Evolutionary conservation across 2,888 invertebrate species (phyloP).

Genomic region (Meiosimyza decipiens): DNA sequence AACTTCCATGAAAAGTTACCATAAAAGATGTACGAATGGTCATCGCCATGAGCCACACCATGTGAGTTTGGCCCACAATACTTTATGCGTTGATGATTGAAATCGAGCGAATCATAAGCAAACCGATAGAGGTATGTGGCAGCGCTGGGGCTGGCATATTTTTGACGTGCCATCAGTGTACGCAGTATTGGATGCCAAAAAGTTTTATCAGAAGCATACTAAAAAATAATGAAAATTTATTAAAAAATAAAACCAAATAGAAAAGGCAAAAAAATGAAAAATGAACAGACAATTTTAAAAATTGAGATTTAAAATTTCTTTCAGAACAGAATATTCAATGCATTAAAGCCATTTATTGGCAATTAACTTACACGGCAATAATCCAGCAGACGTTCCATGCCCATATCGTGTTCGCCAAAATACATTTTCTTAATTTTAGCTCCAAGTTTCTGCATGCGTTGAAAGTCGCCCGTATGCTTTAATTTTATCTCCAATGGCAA

Average conservation of each 20-base stretch:
- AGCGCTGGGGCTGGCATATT: conserved; percentile 41
- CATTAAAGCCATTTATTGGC: no score
- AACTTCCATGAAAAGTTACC: conserved; percentile 57
- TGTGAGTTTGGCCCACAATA: conserved; percentile 58
- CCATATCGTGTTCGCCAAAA: conserved; percentile 57
- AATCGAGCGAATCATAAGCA: conserved; percentile 62
- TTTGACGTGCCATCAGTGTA: conserved; percentile 51
- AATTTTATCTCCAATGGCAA: conserved; percentile 56
- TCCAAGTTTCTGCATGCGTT: conserved; percentile 46
- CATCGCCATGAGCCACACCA: conserved; percentile 64
- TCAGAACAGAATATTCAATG: background rate
- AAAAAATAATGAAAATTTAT: conserved; percentile 29
- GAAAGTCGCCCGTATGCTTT: conserved; percentile 37
- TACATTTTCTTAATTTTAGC: conserved; percentile 46
- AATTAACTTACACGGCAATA: conserved; percentile 56
- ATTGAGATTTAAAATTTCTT: background rate
- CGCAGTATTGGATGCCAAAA: conserved; percentile 63
- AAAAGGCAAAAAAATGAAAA: background rate
- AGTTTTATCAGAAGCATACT: conserved; percentile 61
- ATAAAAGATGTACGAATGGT: conserved; percentile 63
- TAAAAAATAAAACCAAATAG: background rate
- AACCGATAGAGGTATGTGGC: conserved; percentile 64
- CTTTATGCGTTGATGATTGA: conserved; percentile 60
- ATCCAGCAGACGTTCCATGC: conserved; percentile 56
- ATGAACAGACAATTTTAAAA: background rate